Conservation (phyloP, 2,113 vertebrate species). For the Silurus meridionalis region DNA sequence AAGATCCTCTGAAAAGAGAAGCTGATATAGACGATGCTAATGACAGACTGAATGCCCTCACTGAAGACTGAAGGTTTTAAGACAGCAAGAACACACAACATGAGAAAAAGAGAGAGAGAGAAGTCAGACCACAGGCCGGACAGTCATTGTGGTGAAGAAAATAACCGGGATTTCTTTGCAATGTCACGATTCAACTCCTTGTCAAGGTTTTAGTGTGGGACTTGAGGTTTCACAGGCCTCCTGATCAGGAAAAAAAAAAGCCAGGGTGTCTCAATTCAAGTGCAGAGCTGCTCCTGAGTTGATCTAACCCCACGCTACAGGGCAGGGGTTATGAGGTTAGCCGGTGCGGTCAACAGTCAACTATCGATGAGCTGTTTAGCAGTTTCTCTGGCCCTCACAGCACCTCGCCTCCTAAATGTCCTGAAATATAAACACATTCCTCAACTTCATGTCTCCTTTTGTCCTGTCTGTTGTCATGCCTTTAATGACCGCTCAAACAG, state of each 20-base stretch:
- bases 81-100: conserved; percentile 7
- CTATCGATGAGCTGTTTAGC: conserved; percentile 51
- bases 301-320: conserved; percentile 48
- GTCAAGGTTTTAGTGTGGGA: conserved; percentile 44
- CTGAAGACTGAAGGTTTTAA: conserved; percentile 59
- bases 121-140: conserved; percentile 60
- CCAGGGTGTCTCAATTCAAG: conserved; percentile 45
- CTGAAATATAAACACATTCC: conserved; percentile 58
- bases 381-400: conserved; percentile 44
- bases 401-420: conserved; percentile 40
- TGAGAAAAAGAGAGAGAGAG: conserved; percentile 27
- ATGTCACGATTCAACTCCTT: conserved; percentile 29
- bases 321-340: conserved; percentile 49
- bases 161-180: conserved; percentile 35
- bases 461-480: conserved; percentile 23
- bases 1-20: conserved; percentile 57
- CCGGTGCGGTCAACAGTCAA: conserved; percentile 35
- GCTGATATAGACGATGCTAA: conserved; percentile 63
- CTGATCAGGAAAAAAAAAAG: conserved; percentile 10
- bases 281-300: conserved; percentile 25
- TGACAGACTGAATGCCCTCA: conserved; percentile 69
- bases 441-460: conserved; percentile 48
- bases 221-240: conserved; percentile 26
- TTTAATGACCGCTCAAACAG: conserved; percentile 52
- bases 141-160: conserved; percentile 55